phyloP scores from a whole-genome alignment of 2,113 vertebrate genomes.

The Colaptes auratus region DNA sequence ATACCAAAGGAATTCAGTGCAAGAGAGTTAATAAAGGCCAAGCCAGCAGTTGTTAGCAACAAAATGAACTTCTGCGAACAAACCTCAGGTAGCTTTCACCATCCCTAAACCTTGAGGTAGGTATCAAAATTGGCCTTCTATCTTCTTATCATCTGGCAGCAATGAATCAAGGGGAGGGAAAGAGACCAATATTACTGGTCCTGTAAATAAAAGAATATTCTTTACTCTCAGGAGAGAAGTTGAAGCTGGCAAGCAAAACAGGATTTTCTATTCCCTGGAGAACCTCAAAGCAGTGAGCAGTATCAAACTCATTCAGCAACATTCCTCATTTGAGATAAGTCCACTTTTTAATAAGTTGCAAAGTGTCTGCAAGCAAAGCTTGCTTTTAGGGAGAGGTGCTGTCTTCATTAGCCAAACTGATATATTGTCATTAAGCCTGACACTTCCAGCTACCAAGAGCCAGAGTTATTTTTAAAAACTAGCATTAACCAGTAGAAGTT shows the following conservation, averaged over 20 bases:
- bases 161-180: background rate
- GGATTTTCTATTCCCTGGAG: background rate
- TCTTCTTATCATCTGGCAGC: background rate
- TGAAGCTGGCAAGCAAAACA: background rate
- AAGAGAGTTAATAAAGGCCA: background rate
- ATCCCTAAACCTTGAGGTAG: background rate
- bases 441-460: background rate
- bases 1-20: background rate
- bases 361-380: background rate
- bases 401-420: background rate
- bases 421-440: background rate
- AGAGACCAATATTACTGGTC: rapidly evolving
- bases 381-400: background rate
- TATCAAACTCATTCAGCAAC: background rate
- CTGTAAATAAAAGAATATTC: background rate
- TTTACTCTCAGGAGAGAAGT: background rate
- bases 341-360: background rate
- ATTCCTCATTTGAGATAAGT: background rate
- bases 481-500: background rate
- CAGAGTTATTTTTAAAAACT: background rate
- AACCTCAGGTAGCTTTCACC: background rate
- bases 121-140: background rate
- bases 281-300: background rate
- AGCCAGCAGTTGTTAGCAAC: background rate
- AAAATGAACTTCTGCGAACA: background rate